Evolutionary conservation across 92 coral and sea anemone genomes (phyloP).

Genomic region (Phenganax stokvisi): DNA sequence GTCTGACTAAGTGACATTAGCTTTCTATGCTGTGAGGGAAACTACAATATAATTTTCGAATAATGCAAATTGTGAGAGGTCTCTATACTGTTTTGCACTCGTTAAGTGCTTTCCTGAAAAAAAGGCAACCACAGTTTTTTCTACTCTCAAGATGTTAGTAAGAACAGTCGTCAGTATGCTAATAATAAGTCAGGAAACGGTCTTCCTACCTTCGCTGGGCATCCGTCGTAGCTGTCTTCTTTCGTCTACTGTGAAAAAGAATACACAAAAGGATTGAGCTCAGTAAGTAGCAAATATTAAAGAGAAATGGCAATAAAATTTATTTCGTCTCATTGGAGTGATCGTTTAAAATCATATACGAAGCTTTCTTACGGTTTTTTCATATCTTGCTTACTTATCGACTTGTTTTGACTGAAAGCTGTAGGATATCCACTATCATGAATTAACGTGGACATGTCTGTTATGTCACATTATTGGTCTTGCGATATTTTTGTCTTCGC

Average conservation of each 20-base stretch:
- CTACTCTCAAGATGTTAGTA: neutral
- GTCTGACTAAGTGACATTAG: neutral
- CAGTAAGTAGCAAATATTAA: neutral
- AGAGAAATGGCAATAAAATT: no score
- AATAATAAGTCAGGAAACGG: neutral
- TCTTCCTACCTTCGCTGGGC: conserved; percentile 13
- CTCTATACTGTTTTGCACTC: neutral
- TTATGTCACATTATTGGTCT: no score
- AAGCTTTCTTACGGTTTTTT: no score
- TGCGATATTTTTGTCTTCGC: no score
- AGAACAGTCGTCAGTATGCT: no score
- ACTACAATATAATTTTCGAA: no score
- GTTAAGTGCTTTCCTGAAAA: neutral
- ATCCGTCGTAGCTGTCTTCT: conserved; percentile 12
- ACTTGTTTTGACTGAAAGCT: no score
- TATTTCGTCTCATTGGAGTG: neutral
- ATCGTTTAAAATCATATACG: no score
- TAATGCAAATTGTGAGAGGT: neutral
- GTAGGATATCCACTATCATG: no score
- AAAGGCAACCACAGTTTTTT: neutral
- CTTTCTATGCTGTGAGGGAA: neutral
- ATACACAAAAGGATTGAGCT: neutral
- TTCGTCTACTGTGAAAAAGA: conserved; percentile 1
- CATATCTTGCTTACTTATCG: no score
- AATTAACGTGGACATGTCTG: no score